Base-by-base conservation (phyloP, 2,797 vertebrate genomes). In the Trematomus bernacchii region DNA sequence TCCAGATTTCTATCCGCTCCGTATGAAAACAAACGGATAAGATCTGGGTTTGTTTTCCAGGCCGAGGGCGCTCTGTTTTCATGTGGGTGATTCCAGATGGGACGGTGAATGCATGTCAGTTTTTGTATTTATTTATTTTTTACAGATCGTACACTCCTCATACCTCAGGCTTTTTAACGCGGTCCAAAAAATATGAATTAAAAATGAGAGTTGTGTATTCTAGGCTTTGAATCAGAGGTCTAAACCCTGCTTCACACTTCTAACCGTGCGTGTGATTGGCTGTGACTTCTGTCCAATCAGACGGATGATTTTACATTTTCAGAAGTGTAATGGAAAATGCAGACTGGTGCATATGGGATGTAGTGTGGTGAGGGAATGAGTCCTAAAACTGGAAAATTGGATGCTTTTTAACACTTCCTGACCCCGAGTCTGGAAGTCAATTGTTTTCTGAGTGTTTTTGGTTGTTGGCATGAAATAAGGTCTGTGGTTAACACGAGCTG, bases 31-130 rank as follows among this genome's bases (percentile, higher is more conserved):
- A 47, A 55, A 44, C 9, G 1, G 12, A 4, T 0, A 14, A 30
- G 12, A 23, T 57, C 13, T 51, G 60, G 33, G 33, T 11, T n/a
- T 37, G 30, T 52, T 30, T 59, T 8, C 12, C 2, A 0, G 53
- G 50, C 54, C 73, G 21, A 23, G 18, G 21, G 54, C 12, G 7
- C 11, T 0, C 70, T 14, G 30, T 70, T 63, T 63, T 76, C 43
- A 66, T 23, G 52, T 40, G 12, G 2, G 14, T 67, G 65, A 67
- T 30, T 23, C n/a, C 65, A 66, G 60, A 73, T 50, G 54, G 51
- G 68, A 19, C 54, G 14, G 40, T 15, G 21, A 53, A 42, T 0
- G 10, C 62, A 63, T 3, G 2, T 53, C 40, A 42, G 33, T 50
- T 16, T 66, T 23, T 10, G 18, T 18, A 55, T 0, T 27, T 27